Evolutionary conservation across 2,113 vertebrate species (phyloP).

Genomic region (Arothron firmamentum): DNA sequence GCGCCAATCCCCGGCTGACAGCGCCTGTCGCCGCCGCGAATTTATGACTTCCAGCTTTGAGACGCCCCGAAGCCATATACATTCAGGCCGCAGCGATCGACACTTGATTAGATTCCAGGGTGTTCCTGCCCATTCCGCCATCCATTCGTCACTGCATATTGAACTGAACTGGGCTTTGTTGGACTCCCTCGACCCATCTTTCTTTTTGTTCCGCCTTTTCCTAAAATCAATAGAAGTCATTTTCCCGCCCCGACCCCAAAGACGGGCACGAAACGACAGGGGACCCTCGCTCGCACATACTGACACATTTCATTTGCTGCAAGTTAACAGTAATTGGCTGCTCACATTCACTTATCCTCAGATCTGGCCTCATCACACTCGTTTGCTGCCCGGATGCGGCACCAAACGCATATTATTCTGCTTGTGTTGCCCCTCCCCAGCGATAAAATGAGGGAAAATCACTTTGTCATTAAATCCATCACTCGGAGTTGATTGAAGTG

Average conservation of each 20-base stretch:
- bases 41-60: slow-evolving; percentile 63
- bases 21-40: slow-evolving; percentile 57
- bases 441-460: slow-evolving; percentile 57
- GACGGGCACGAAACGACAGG: slow-evolving; percentile 44
- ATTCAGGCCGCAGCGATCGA: slow-evolving; percentile 59
- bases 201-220: slow-evolving; percentile 6
- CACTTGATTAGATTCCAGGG: slow-evolving; percentile 63
- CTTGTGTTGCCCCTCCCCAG: slow-evolving; percentile 38
- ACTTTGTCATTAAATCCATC: slow-evolving; percentile 72
- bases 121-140: slow-evolving; percentile 49
- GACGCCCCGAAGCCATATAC: slow-evolving; percentile 42
- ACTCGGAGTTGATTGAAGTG: slow-evolving; percentile 61
- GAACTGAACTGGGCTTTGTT: slow-evolving; percentile 56
- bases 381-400: no score
- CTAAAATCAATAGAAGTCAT: slow-evolving; percentile 64
- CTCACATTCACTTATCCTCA: slow-evolving; percentile 61
- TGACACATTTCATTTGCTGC: slow-evolving; percentile 57
- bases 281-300: slow-evolving; percentile 19
- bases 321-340: slow-evolving; percentile 47
- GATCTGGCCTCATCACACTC: slow-evolving; percentile 39
- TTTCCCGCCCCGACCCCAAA: slow-evolving; percentile 38
- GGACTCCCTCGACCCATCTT: slow-evolving; percentile 31
- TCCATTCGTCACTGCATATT: slow-evolving; percentile 59
- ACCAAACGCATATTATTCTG: slow-evolving; percentile 44
- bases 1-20: slow-evolving; percentile 42